Base-by-base conservation (phyloP, 2,888 invertebrate species). In the Halocaridina rubra region DNA sequence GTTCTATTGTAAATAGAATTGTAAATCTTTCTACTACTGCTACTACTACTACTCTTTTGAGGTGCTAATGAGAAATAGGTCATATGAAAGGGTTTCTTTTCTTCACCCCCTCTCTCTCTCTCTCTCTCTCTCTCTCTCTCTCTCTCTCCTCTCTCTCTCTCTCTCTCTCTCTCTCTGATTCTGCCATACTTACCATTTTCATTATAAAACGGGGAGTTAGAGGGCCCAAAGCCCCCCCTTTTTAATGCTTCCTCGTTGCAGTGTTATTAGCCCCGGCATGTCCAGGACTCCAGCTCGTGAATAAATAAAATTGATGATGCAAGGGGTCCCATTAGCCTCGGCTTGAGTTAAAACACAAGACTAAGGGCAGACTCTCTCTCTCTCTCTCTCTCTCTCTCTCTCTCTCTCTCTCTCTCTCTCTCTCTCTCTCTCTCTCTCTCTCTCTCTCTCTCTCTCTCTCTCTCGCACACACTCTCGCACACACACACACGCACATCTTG, bases 251-350 rank as follows among this genome's bases (percentile, higher is more conserved):
- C 76, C 27, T 32, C 53, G 75, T 46, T 75, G 81, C 76, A 24
- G 81, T 30, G 69, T 53, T 81, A 81, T 81, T 81, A 81, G 74
- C 81, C 75, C 64, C 32, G 81, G 76, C 69, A 81, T 53, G 67
- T 75, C 67, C 75, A 29, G 32, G 67, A 10, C 81, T 53, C 67
- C 24, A 22, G 67, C 67, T 76, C 76, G 53, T 81, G 81, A 81
- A 81, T 81, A 81, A 67, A 32, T 81, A 81, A 81, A 81, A 81
- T 81, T 81, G 81, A 81, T 81, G 81, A 81, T 32, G 81, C 76
- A 67, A 53, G 75, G 30, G 5, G 27, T 10, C 19, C 64, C 59
- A 72, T 80, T 80, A 80, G 27, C 64, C 30, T 46, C 46, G 33
- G 59, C 39, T 3, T 33, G 32, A 30, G 33, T 67, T 32, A 30